Conservation (phyloP, 2,113 vertebrate genomes). For the Muscicapa adusta region DNA sequence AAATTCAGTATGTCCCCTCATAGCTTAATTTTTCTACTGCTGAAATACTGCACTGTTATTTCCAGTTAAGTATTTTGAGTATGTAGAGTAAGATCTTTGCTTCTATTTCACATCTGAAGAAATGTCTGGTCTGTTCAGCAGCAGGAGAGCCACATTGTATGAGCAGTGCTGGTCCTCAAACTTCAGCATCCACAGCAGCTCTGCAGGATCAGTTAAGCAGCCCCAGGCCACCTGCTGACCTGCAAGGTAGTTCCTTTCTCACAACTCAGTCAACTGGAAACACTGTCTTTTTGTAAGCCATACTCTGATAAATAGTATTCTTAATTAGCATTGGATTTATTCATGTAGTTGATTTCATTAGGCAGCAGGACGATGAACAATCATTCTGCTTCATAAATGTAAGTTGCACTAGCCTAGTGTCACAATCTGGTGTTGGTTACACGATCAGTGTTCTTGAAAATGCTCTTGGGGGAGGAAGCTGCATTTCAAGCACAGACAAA, state of each 20-base stretch:
- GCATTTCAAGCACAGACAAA: background rate
- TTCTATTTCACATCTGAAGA: background rate
- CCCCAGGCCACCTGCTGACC: background rate
- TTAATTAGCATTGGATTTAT: constrained; percentile 28
- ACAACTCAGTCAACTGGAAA: background rate
- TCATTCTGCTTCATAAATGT: background rate
- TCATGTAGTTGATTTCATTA: constrained; percentile 37
- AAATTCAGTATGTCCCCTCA: background rate
- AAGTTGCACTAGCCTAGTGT: background rate
- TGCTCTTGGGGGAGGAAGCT: background rate
- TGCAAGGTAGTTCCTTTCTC: constrained; percentile 10
- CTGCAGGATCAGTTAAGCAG: background rate
- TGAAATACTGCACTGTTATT: background rate
- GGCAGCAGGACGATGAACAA: background rate
- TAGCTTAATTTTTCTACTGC: background rate
- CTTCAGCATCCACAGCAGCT: background rate
- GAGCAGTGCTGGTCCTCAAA: background rate
- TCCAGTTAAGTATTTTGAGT: background rate
- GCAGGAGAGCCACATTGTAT: background rate
- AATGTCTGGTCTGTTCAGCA: background rate
- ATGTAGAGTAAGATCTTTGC: background rate
- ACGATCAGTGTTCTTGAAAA: background rate
- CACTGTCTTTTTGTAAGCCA: constrained; percentile 31
- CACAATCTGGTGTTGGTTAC: background rate
- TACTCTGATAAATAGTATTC: constrained; percentile 18